Conservation (phyloP, 2,797 vertebrate species). For the Eremophila alpestris region DNA sequence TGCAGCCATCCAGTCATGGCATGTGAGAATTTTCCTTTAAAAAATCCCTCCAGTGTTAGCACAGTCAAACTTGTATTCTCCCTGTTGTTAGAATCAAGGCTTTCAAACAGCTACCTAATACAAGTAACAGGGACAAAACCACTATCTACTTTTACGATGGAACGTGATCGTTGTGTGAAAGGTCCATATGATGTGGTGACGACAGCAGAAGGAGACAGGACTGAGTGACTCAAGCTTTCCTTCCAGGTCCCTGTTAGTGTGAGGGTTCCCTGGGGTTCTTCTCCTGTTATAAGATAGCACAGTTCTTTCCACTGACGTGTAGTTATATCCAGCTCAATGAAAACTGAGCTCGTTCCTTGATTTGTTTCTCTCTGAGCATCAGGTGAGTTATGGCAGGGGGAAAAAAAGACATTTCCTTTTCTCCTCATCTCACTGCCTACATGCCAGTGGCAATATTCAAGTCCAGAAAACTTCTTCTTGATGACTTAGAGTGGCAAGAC, state of each 20-base stretch:
- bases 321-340: neutral
- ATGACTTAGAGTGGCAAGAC: neutral
- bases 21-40: neutral
- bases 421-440: neutral
- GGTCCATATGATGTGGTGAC: neutral
- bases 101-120: neutral
- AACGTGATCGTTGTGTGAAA: conserved; percentile 50
- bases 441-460: neutral
- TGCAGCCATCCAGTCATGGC: neutral
- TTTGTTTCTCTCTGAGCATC: conserved; percentile 29
- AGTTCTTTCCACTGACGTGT: conserved; percentile 59
- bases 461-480: neutral
- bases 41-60: neutral
- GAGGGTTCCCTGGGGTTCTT: conserved; percentile 47
- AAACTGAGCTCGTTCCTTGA: conserved; percentile 27
- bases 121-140: conserved; percentile 6
- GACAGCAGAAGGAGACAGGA: conserved; percentile 32
- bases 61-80: neutral
- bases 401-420: neutral
- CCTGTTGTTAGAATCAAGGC: neutral
- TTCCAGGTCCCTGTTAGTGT: neutral
- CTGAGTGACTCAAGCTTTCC: conserved; percentile 63
- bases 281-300: conserved; percentile 31
- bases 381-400: conserved; percentile 23
- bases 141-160: conserved; percentile 49